Evolutionary conservation across 1,140 invertebrate species (phyloP), one percentile per base, ranked within the genome.

Genomic region (Phortica variegata): DNA sequence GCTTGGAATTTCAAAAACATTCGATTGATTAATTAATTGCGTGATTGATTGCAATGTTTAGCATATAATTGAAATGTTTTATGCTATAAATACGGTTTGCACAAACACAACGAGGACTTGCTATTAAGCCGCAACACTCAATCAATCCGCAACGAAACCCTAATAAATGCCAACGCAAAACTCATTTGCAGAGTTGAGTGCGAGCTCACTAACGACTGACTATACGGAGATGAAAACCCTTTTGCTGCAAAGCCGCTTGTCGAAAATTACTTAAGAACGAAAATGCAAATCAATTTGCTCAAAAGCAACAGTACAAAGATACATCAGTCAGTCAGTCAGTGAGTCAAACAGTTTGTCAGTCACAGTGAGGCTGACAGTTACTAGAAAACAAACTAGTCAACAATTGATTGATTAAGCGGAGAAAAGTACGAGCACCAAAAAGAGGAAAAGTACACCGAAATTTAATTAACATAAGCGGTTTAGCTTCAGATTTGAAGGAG

Each of bases 381-480:
- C 19, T 13, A 29, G 26, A 41, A 15, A 8, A 44, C 26, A 6
- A 29, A 29, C 6, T 29, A 6, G 26, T 6, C 19, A 15, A 5
- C 20, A 18, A 52, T 57, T 66, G 62, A 66, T 66, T 60, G 63
- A 68, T 66, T 61, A 47, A 38, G 43, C 33, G 16, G 16, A 10
- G 33, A 12, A 6, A 34, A 15, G 33, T 34, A 34, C 4, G 16
- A 34, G 33, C 13, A 5, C 13, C 20, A 34, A 43, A 33, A 16
- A 38, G 32, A 51, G 46, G 56, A 21, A 41, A 46, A 29, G 41
- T 31, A 43, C 12, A 38, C 33, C 17, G 37, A 61, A 62, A 54
- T 66, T 60, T 68, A 66, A 66, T 66, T 66, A 66, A 66, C 63
- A 66, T 68, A 66, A 66, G 63, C 63, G 49, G 60, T 57, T 66